Evolutionary conservation across 2,888 invertebrate genomes (phyloP).

Genomic region (Sphaerophoria taeniata): DNA sequence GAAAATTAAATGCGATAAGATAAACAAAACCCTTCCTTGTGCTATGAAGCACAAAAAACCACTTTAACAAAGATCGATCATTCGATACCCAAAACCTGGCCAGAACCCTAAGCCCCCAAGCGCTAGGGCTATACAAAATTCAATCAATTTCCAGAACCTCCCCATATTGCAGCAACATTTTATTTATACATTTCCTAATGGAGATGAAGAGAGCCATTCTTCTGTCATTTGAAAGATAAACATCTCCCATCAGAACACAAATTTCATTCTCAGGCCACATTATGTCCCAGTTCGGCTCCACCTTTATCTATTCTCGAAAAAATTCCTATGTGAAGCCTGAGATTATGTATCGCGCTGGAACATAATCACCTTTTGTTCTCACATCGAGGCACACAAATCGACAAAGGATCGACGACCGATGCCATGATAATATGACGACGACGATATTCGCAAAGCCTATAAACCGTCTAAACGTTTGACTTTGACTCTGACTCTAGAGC

Average conservation of each 20-base stretch:
- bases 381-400: not conserved
- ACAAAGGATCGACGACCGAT: no score
- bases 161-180: not conserved
- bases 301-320: conserved; percentile 35
- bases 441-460: conserved; percentile 32
- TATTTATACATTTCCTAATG: not conserved
- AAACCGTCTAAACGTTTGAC: not conserved
- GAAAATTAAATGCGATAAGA: no score
- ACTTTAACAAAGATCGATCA: no score
- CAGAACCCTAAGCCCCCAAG: not conserved
- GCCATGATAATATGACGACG: no score
- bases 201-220: not conserved
- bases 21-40: no score
- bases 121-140: conserved; percentile 28
- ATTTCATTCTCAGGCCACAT: conserved; percentile 42
- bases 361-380: conserved; percentile 71
- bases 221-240: conserved; percentile 45
- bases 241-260: conserved; percentile 53
- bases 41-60: no score
- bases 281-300: conserved; percentile 43
- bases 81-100: no score
- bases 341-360: conserved; percentile 22
- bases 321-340: conserved; percentile 58
- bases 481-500: not conserved
- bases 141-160: conserved; percentile 46